Base-by-base conservation (phyloP, 2,888 invertebrate species). In the Matsumyia berberina region DNA sequence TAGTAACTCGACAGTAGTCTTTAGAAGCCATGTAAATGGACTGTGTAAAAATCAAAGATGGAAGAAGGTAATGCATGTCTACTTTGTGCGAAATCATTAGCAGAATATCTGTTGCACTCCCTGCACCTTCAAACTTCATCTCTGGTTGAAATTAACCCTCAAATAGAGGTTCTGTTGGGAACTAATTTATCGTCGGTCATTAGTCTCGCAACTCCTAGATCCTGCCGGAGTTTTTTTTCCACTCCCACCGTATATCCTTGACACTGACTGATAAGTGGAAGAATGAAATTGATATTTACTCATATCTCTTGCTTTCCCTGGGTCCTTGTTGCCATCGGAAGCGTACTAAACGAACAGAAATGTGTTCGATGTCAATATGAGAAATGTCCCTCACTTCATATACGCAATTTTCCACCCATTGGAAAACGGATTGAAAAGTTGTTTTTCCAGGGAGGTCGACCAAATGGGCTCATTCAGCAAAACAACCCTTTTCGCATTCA, bases 271-370 rank as follows among this genome's bases (percentile, higher is more conserved):
- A 86, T 86, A 86, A 81, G 86, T 51, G 49, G 62, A 81, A 60
- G 64, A 81, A 80, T 81, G 81, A 86, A 86, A 86, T 86, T 86
- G 81, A 86, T 86, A 86, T 81, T 77, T 35, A 42, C 72, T 66
- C 86, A 86, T 86, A 81, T 81, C 80, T 74, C 80, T 76, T 85
- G 66, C 12, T 53, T 39, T 60, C 29, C 35, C 29, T 57, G 29
- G 51, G 9, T 49, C 31, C 46, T 44, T 29, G 17, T 9, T 51
- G 17, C 53, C 57, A 51, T 42, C 12, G 67, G 8, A 33, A 15
- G 15, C 31, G 39, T 31, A 31, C 44, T 29, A 17, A 29, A 60
- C 11, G 37, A 69, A 69, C 78, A 55, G 39, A 80, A 85, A 80
- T 70, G 70, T 80, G 80, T 76, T 80, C 44, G 58, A 85, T 76